A percentile compares a stretch with the other conserved stretches of the same genome.
Evolutionary conservation across 2,888 invertebrate species (phyloP).

Genomic region (Thera obeliscata): DNA sequence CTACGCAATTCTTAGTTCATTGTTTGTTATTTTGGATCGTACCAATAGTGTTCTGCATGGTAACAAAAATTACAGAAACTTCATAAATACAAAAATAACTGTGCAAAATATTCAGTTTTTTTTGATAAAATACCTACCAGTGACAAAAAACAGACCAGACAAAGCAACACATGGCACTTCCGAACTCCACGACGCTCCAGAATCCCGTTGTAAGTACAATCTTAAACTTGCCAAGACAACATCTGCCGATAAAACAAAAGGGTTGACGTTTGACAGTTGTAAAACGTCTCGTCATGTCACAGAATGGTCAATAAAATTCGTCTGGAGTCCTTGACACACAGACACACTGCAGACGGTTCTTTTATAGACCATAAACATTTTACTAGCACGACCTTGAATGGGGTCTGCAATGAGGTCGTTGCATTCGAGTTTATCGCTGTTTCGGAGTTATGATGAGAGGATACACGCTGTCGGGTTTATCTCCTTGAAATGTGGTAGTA

Average conservation of each 20-base stretch:
- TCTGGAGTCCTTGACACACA: constrained; percentile 82
- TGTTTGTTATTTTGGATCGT: no score
- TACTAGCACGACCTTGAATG: constrained; percentile 82
- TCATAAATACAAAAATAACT: neutral
- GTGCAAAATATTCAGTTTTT: neutral
- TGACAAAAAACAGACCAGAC: neutral
- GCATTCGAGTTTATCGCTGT: constrained; percentile 74
- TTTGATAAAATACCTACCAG: neutral
- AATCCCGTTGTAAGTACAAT: constrained; percentile 19
- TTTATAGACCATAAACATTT: constrained; percentile 84
- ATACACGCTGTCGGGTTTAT: constrained; percentile 36
- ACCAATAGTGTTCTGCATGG: no score
- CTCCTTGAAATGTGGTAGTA: constrained; percentile 19
- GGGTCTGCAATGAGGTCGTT: constrained; percentile 82
- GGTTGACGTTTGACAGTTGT: constrained; percentile 60
- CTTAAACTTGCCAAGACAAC: constrained; percentile 33
- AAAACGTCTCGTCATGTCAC: constrained; percentile 63
- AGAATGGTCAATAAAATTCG: constrained; percentile 76
- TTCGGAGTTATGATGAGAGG: constrained; percentile 60
- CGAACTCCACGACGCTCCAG: constrained; percentile 19
- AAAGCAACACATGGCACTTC: constrained; percentile 22
- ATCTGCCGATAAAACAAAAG: constrained; percentile 57
- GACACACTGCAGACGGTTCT: constrained; percentile 80
- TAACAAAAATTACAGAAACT: no score
- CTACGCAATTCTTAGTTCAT: no score